A percentile compares a stretch with the other conserved stretches of the same genome.
Evolutionary conservation across 2,797 vertebrate species (phyloP).

Genomic region (Picus viridis): DNA sequence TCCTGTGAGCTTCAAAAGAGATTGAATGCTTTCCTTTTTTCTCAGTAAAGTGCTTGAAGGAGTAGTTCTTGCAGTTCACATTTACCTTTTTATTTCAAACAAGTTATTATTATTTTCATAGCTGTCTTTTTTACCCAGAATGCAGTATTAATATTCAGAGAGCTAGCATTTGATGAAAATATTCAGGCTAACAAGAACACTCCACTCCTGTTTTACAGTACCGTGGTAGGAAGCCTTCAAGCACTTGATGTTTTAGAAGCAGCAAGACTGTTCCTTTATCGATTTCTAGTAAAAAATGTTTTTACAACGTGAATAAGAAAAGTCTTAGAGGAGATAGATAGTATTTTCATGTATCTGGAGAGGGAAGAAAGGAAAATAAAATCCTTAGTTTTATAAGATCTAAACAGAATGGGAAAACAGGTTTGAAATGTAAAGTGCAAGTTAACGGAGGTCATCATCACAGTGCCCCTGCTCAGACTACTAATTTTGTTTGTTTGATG

Average conservation of each 20-base stretch:
- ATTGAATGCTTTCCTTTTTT: not conserved
- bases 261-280: slow-evolving; percentile 1
- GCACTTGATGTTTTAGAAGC: not conserved
- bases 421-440: not conserved
- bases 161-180: slow-evolving; percentile 13
- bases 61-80: not conserved
- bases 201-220: not conserved
- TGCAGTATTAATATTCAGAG: not conserved
- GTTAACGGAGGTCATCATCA: not conserved
- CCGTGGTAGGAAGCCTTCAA: not conserved
- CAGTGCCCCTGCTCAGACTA: not conserved
- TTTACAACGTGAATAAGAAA: not conserved
- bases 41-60: not conserved
- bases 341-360: not conserved
- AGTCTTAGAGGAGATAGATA: not conserved
- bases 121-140: not conserved
- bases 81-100: not conserved
- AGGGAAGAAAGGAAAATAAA: not conserved
- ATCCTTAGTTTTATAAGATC: not conserved
- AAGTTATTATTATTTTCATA: not conserved
- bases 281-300: slow-evolving; percentile 6
- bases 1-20: not conserved
- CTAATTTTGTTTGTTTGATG: not conserved
- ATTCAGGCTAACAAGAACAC: not conserved
- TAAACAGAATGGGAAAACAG: not conserved